Evolutionary conservation across 2,888 invertebrate genomes (phyloP), one percentile per base, ranked within the genome.

Genomic region (Ichneumon xanthorius): DNA sequence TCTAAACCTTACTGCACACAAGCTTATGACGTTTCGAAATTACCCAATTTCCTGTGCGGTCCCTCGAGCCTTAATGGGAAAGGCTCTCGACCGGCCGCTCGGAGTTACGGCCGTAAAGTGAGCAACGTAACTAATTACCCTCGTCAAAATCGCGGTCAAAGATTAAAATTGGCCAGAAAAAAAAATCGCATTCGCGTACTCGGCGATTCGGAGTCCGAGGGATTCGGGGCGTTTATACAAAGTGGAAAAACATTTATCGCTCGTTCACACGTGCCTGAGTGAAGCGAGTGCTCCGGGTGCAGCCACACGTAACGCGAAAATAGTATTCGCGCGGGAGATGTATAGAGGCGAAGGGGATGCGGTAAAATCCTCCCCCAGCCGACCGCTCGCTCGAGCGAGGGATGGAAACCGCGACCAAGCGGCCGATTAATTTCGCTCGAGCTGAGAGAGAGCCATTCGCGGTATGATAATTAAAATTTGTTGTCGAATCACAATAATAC

Each of bases 381-480:
- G 67, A 67, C 67, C 72, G 75, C 37, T 67, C 67, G 72, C 40
- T 58, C 75, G 76, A 76, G 68, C 67, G 81, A 80, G 61, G 72
- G 37, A 48, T 37, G 72, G 33, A 84, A 80, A 70, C 72, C 75
- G 76, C 71, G 76, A 80, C 68, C 77, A 73, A 84, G 78, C 68
- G 80, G 78, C 70, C 88, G 87, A 91, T 91, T 92, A 91, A 91
- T 91, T 92, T 89, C 86, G 85, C 79, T 83, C 84, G 82, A 87
- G 80, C 87, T 61, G 71, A 72, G 86, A 82, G 88, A 84, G 70
- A 86, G 77, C 85, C 88, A 81, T 80, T 86, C 87, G 90, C 85
- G 90, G 88, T 89, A 90, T 88, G 87, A 91, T 92, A 90, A 91
- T 92, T 91, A 91, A 92, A 92, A 92, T 92, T 92, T 89, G 91